These are phyloP conservation scores for Chironomus riparius DNA, from an alignment of 2,888 invertebrate genomes.

Conservation along the genomic window DNA sequence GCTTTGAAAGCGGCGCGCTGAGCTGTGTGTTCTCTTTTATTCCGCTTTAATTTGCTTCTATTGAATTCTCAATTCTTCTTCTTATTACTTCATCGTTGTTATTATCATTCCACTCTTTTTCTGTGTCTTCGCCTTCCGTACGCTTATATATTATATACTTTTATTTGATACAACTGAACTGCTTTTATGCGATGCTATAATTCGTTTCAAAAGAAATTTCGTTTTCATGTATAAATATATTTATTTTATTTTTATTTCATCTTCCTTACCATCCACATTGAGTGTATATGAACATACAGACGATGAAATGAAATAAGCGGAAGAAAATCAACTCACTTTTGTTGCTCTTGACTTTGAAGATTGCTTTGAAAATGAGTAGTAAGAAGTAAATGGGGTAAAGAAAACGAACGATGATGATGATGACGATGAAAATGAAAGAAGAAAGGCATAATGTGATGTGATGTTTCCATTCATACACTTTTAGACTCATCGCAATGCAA, in stretches of 20 bases:
- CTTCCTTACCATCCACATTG: not conserved
- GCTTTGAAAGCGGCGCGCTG: slow-evolving; percentile 1
- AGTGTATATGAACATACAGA: no score
- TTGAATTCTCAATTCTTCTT: not conserved
- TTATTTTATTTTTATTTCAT: not conserved
- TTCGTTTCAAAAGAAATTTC: not conserved
- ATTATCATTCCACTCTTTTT: no score
- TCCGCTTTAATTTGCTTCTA: slow-evolving; percentile 3
- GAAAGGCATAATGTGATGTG: not conserved
- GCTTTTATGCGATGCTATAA: not conserved
- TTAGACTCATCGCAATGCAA: not conserved
- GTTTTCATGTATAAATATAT: not conserved
- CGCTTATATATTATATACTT: no score
- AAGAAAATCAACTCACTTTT: not conserved
- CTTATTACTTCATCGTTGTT: not conserved
- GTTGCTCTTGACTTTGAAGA: slow-evolving; percentile 16
- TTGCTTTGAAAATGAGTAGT: not conserved
- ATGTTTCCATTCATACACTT: not conserved
- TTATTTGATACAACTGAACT: no score
- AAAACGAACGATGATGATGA: not conserved
- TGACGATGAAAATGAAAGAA: no score
- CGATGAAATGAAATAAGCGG: not conserved
- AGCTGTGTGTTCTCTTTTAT: slow-evolving; percentile 1
- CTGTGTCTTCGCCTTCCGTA: no score
- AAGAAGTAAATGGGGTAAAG: not conserved